Evolutionary conservation across 1,140 invertebrate genomes (phyloP).

Genomic region (Drosophila nebulosa): DNA sequence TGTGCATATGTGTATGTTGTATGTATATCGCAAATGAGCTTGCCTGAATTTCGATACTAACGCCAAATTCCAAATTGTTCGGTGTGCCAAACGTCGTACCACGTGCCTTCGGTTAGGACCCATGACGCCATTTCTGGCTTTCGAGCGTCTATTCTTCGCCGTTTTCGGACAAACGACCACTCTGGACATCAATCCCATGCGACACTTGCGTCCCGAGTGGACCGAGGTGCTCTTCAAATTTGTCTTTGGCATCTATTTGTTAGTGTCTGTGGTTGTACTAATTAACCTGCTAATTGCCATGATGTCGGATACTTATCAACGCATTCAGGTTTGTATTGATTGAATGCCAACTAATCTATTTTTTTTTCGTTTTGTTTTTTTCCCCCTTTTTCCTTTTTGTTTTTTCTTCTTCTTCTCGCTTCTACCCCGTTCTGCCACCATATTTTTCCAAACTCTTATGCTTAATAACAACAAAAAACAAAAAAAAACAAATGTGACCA

Average conservation of each 20-base stretch:
- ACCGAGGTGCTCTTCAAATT: conserved; percentile 91
- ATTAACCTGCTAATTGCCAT: conserved; percentile 99
- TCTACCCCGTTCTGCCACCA: not conserved
- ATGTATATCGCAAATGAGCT: not conserved
- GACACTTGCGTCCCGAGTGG: conserved; percentile 85
- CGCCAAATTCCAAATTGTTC: conserved; percentile 24
- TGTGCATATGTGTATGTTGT: too few relatives aligned
- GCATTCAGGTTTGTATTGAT: conserved; percentile 90
- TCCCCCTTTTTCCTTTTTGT: conserved; percentile 40
- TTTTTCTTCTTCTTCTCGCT: conserved; percentile 11
- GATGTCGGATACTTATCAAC: conserved; percentile 99
- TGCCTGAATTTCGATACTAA: conserved; percentile 11
- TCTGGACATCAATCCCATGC: conserved; percentile 89
- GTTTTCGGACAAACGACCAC: conserved; percentile 98
- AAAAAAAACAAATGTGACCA: not conserved
- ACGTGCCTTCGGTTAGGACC: conserved; percentile 84
- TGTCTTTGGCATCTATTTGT: conserved; percentile 97
- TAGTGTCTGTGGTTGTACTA: conserved; percentile 98
- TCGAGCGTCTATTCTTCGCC: conserved; percentile 98
- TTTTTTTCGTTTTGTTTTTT: conserved; percentile 46
- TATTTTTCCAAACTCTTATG: not conserved
- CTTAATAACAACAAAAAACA: not conserved
- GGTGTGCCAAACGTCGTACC: conserved; percentile 15
- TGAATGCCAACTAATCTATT: conserved; percentile 63
- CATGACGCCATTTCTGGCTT: conserved; percentile 93